Base-by-base conservation (phyloP, 2,888 invertebrate genomes). In the Eupeodes luniger region DNA sequence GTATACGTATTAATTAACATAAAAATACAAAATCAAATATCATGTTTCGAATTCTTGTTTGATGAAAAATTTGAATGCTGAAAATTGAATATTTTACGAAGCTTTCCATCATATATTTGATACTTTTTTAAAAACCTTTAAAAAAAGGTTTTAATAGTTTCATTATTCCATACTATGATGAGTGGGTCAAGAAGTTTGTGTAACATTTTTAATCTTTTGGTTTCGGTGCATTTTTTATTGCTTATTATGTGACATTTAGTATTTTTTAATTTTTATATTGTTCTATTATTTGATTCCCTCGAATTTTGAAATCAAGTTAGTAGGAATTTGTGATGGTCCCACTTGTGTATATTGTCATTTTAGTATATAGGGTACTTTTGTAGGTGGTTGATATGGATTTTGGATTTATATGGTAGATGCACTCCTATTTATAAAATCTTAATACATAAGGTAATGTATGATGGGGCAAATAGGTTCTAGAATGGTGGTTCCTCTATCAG, bases 301-400 rank as follows among this genome's bases (percentile, higher is more conserved):
- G 19, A 27, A 66, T 61, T 47, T 62, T 16, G 19, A 69, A 78
- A 69, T 78, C 51, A 66, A 55, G 51, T 62, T 44, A 44, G 27
- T 44, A 70, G 57, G 12, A 12, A 57, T 47, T 34, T 74, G 27
- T 75, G 40, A 47, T 83, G 83, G 59, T 75, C 75, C 76, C 79
- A 53, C 72, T 86, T 75, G 14, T 49, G 14, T 49, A 16, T 66
- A 67, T 78, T 78, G 74, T 67, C 64, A 74, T 59, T 64, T 74
- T 7, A 9, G 19, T 40, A 74, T 55, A 64, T 66, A 64, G 62
- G 27, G 19, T 66, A 34, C 12, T 34, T 16, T 59, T 12, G 12
- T 27, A 14, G 59, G 53, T 53, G 69, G 53, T 11, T 55, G 9
- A 10, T 51, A 51, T 14, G 51, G 40, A 62, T 40, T 53, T 16